Conservation (phyloP, 2,888 invertebrate species). For the Latrodectus elegans region DNA sequence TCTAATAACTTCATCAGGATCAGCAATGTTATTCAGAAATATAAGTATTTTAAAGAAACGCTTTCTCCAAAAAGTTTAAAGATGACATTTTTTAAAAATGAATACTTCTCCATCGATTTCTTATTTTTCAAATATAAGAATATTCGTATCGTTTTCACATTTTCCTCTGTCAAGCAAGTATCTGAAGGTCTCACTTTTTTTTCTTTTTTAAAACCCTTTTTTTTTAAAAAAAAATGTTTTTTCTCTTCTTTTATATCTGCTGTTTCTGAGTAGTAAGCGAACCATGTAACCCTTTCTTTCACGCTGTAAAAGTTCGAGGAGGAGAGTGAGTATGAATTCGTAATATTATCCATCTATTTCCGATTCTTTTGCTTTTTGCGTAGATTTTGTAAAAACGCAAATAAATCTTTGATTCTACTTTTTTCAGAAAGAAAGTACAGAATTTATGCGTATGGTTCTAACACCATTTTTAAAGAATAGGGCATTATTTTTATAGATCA, state of each 20-base stretch:
- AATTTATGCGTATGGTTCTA: neutral
- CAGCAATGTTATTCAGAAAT: too few species aligned
- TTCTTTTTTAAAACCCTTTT: neutral
- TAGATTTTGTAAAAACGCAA: neutral
- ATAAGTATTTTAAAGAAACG: too few species aligned
- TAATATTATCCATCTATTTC: conserved; percentile 37
- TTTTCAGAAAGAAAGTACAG: neutral
- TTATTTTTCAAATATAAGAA: conserved; percentile 19
- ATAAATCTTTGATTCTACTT: neutral
- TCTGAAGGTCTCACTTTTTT: conserved; percentile 15
- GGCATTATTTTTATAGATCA: too few species aligned
- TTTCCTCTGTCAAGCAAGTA: conserved; percentile 29
- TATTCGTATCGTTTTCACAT: conserved; percentile 38
- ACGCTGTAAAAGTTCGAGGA: conserved; percentile 12
- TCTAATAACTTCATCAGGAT: too few species aligned
- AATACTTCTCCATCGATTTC: neutral
- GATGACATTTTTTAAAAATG: neutral
- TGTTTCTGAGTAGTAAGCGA: conserved; percentile 9
- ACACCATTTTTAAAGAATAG: neutral
- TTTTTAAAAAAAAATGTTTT: conserved; percentile 7
- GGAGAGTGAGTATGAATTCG: conserved; percentile 33
- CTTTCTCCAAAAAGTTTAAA: too few species aligned
- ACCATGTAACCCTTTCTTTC: conserved; percentile 29
- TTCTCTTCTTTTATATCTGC: conserved; percentile 1
- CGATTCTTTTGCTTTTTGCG: neutral